Evolutionary conservation across 2,888 invertebrate genomes (phyloP).

Genomic region (Choristoneura rosaceana): DNA sequence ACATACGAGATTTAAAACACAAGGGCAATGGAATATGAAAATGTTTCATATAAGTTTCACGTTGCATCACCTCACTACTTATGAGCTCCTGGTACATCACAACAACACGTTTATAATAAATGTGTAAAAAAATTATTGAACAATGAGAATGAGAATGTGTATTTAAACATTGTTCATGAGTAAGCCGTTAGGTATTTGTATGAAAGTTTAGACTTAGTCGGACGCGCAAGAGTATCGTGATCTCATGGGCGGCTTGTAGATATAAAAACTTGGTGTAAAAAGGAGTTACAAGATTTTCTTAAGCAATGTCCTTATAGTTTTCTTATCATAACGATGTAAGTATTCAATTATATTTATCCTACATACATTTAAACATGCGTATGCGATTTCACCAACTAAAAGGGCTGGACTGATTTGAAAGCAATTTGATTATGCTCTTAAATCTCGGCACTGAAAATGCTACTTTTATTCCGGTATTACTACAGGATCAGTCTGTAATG

Average conservation of each 20-base stretch:
- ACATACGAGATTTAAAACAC: too few species aligned
- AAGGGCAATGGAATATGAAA: not conserved
- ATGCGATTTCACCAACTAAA: too few species aligned
- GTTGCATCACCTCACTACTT: not conserved
- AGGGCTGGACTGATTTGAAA: too few species aligned
- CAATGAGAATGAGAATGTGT: not conserved
- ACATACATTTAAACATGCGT: too few species aligned
- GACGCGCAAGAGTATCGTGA: not conserved
- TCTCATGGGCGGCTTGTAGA: not conserved
- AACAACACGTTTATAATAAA: not conserved
- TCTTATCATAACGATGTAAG: not conserved
- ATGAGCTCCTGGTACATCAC: not conserved
- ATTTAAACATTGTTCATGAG: conserved; percentile 3
- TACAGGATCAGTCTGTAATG: too few species aligned
- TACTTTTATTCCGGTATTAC: too few species aligned
- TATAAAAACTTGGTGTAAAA: not conserved
- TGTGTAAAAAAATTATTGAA: not conserved
- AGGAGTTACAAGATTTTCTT: not conserved
- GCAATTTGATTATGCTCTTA: too few species aligned
- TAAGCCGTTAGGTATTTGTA: not conserved
- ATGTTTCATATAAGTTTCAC: not conserved
- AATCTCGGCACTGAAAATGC: too few species aligned
- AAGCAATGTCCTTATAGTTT: not conserved
- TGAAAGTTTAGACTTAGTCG: not conserved
- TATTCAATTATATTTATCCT: not conserved